Evolutionary conservation across 2,888 invertebrate species (phyloP), one percentile per base, ranked within the genome.

Genomic region (Cataglyphis altisquamis): DNA sequence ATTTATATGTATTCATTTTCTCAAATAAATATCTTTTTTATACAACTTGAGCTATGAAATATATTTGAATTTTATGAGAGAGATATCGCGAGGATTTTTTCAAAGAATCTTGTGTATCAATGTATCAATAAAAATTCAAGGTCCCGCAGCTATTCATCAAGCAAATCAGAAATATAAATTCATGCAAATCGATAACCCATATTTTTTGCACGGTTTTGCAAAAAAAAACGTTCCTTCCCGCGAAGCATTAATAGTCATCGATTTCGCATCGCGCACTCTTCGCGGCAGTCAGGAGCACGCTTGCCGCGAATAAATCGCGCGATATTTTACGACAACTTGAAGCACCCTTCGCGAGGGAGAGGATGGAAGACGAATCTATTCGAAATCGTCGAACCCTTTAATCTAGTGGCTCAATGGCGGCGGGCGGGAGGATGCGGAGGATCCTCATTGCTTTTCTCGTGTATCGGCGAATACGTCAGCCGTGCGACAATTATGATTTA

Each of bases 401-500:
- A 80, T 80, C 78, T 60, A 72, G 45, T 80, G 60, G 60, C 73
- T 80, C 29, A 80, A 48, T 80, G 60, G 73, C 41, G n/a, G 15
- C 73, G 57, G 18, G 48, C 78, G 57, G 21, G 21, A 32, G 60
- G 32, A 80, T 80, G 18, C 73, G 78, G 36, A 25, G 25, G 36
- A 70, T 41, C 32, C 32, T 78, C 12, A 12, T 12, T 25, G 25
- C 32, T 80, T 72, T 60, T 80, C 78, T 60, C 48, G 78, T 45
- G 57, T 80, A 80, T 78, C 78, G 73, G 73, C 60, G 78, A 78
- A 78, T 73, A 80, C 60, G 78, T 83, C 77, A 83, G 32, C 29
- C 67, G 64, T 25, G 78, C 75, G 64, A 66, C 80, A 70, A 75
- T 73, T 52, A 84, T 89, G 88, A 89, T 89, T 89, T 89, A 89